Conservation (phyloP, 2,113 vertebrate genomes). For the Oostethus manadensis region DNA sequence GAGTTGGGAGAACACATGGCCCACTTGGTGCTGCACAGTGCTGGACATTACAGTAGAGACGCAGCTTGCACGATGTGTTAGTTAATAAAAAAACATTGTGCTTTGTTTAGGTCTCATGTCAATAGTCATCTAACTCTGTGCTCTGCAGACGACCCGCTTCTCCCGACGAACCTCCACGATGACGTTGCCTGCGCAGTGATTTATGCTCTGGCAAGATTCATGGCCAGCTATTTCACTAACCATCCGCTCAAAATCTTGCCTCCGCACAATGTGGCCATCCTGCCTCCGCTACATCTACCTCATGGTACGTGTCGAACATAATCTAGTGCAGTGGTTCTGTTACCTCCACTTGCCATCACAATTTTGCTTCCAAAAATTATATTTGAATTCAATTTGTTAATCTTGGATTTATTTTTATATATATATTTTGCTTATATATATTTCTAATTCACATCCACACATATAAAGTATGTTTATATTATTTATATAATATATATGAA, state of each 20-base stretch:
- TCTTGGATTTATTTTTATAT: too few relatives aligned
- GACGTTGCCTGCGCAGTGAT: conserved; percentile 78
- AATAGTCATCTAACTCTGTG: conserved; percentile 4
- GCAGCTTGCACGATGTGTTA: conserved; percentile 27
- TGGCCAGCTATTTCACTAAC: conserved; percentile 92
- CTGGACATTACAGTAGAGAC: conserved; percentile 44
- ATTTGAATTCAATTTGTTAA: too few relatives aligned
- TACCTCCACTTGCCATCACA: too few relatives aligned
- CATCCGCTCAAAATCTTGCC: conserved; percentile 79
- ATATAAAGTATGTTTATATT: too few relatives aligned
- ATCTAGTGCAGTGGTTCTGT: too few relatives aligned
- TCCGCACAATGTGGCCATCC: conserved; percentile 77
- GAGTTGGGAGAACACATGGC: conserved; percentile 86
- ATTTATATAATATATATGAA: too few relatives aligned
- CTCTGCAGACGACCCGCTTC: conserved; percentile 43
- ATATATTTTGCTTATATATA: too few relatives aligned
- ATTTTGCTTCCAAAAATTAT: too few relatives aligned
- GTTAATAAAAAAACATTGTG: not conserved
- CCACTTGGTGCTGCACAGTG: conserved; percentile 67
- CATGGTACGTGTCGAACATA: conserved; percentile 64
- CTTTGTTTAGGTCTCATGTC: not conserved
- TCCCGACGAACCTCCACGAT: conserved; percentile 53
- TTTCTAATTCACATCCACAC: not conserved
- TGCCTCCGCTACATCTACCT: conserved; percentile 79
- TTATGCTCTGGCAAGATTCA: conserved; percentile 86